Base-by-base conservation (phyloP, 2,888 invertebrate genomes). In the Drosophila villosipedis region DNA sequence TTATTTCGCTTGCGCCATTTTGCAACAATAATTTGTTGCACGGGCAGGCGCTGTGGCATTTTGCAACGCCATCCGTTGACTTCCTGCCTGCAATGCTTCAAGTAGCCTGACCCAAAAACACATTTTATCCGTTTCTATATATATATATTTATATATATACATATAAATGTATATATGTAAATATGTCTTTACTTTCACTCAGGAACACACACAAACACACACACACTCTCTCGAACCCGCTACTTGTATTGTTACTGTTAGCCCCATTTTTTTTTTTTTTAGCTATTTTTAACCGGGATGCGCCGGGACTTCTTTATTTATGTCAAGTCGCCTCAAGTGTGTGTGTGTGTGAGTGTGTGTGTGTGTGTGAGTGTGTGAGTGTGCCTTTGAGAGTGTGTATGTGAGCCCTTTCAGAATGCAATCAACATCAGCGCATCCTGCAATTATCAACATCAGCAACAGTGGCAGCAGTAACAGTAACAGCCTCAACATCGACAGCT, bases 71-170 rank as follows among this genome's bases (percentile, higher is more conserved):
- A 64, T 64, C 60, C 73, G 65, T 67, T 65, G 57, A 47, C 82
- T 87, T 87, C 90, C 90, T 78, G 78, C 58, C 80, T 41, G 77
- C 68, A 50, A 50, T 59, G 81, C 86, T 87, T 87, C 78, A 83
- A 84, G 89, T 84, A 82, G 84, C 89, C 89, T 92, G 91, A 92
- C 91, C 91, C 85, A 91, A 91, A 91, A 91, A 91, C 91, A 92
- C 91, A 91, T 89, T 89, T 91, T 64, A 78, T 74, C 61, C 73
- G 68, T 73, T 84, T 80, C 72, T 76, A 77, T 87, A 76, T 73
- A 41, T 30, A 25, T 14, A 1, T 22, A 16, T 2, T 1, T 30
- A n/a, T 70, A 76, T 79, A 74, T 74, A 28, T 16, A 72, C 71
- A 55, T 25, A 28, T 19, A 10, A 3, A 41, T 10, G 30, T 41